Conservation (phyloP, 92 coral and sea anemone genomes). For the Muricea muricata region DNA sequence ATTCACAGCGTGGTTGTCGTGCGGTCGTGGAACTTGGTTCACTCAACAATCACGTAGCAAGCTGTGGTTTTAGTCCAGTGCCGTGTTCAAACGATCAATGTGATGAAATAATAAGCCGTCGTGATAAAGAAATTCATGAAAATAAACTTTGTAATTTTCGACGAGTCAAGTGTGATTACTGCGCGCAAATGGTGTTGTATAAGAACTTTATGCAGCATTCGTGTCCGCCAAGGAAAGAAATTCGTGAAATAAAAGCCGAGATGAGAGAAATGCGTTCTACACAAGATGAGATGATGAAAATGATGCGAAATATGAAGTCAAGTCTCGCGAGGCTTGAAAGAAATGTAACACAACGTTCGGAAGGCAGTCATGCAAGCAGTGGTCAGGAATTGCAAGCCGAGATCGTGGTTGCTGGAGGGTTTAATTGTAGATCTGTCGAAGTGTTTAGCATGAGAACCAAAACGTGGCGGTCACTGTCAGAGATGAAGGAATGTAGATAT, state of each 20-base stretch:
- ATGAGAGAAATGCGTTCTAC: not conserved
- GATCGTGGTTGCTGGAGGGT: slow-evolving; percentile 7
- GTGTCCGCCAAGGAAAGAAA: not conserved
- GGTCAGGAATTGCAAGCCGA: slow-evolving; percentile 10
- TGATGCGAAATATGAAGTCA: not conserved
- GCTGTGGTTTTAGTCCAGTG: slow-evolving; percentile 55
- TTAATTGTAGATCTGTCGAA: not conserved
- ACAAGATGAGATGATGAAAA: not conserved
- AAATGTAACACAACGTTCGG: slow-evolving; percentile 45
- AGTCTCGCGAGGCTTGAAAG: slow-evolving; percentile 59
- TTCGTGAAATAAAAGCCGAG: not conserved
- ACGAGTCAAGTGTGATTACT: slow-evolving; percentile 2
- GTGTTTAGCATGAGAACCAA: not conserved
- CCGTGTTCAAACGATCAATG: slow-evolving; percentile 62
- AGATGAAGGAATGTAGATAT: slow-evolving; percentile 5
- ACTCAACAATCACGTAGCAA: slow-evolving; percentile 36
- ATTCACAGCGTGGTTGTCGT: slow-evolving; percentile 50
- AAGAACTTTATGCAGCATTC: not conserved
- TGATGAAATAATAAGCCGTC: slow-evolving; percentile 33
- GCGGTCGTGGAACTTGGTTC: slow-evolving; percentile 48
- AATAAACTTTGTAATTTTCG: slow-evolving; percentile 12
- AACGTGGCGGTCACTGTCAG: not conserved
- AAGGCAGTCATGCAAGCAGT: slow-evolving; percentile 56
- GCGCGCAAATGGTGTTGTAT: not conserved
- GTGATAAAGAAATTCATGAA: slow-evolving; percentile 51